These are phyloP conservation scores for Argynnis bischoffii DNA, from an alignment of 2,888 invertebrate species.

Conservation along the genomic window DNA sequence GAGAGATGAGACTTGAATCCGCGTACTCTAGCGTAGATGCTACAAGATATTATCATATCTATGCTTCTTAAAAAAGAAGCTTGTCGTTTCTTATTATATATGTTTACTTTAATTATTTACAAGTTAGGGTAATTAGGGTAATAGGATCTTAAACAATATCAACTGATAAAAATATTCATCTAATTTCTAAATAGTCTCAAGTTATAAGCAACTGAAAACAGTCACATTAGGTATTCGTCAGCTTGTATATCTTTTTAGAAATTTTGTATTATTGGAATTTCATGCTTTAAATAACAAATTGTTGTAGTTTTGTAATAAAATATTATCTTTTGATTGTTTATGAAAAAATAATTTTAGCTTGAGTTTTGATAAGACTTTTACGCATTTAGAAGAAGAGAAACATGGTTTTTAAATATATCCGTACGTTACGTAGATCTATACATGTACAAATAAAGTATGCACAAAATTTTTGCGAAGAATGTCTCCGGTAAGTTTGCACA, in stretches of 20 bases:
- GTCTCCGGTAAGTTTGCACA: conserved; percentile 52
- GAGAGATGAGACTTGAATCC: too few species aligned
- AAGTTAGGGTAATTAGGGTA: neutral
- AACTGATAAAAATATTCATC: neutral
- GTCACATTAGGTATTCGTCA: neutral
- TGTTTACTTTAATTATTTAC: neutral
- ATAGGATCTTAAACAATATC: neutral
- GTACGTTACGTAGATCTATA: conserved; percentile 11
- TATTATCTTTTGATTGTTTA: too few species aligned
- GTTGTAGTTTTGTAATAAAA: too few species aligned
- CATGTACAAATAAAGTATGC: neutral
- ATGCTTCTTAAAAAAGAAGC: too few species aligned
- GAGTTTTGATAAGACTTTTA: too few species aligned
- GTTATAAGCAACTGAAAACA: neutral
- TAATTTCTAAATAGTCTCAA: neutral
- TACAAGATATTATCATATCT: too few species aligned
- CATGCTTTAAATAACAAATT: too few species aligned
- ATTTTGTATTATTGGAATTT: neutral
- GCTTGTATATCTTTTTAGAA: neutral
- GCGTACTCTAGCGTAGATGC: too few species aligned
- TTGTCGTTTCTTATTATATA: too few species aligned
- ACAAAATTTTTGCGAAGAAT: conserved; percentile 46
- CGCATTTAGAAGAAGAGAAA: neutral
- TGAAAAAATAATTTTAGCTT: too few species aligned
- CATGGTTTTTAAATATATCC: conserved; percentile 26